Evolutionary conservation across 2,888 invertebrate genomes (phyloP).

Genomic region (Nomada ruficornis): DNA sequence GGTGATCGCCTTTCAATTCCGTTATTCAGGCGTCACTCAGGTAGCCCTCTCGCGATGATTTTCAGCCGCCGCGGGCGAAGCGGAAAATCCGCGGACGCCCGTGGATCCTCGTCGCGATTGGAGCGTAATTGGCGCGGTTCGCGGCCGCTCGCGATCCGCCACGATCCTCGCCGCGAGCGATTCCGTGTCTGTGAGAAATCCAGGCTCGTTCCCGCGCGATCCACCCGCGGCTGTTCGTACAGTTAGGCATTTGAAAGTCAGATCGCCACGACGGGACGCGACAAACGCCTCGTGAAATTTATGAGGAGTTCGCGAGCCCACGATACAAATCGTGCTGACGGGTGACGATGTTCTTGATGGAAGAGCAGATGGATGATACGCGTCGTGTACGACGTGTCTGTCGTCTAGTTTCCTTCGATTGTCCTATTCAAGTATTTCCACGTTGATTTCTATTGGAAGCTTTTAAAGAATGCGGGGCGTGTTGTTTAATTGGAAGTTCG

Average conservation of each 20-base stretch:
- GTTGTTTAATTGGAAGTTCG: too few relatives aligned
- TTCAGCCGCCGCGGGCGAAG: slow-evolving; percentile 34
- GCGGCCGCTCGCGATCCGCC: slow-evolving; percentile 47
- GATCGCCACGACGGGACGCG: slow-evolving; percentile 3
- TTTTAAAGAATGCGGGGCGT: too few relatives aligned
- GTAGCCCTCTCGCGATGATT: slow-evolving; percentile 18
- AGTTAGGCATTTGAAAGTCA: slow-evolving; percentile 41
- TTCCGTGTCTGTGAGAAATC: slow-evolving; percentile 27
- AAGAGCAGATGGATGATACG: not conserved
- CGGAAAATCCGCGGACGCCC: slow-evolving; percentile 34
- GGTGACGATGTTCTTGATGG: not conserved
- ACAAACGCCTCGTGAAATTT: slow-evolving; percentile 17
- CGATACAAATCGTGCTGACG: not conserved
- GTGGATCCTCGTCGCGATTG: slow-evolving; percentile 33
- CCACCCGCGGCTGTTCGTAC: slow-evolving; percentile 22
- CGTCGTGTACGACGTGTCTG: too few relatives aligned
- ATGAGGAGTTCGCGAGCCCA: not conserved
- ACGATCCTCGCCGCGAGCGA: slow-evolving; percentile 41
- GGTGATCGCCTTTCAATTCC: slow-evolving; percentile 68
- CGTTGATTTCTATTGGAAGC: not conserved
- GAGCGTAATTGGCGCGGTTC: slow-evolving; percentile 36
- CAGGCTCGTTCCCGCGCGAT: not conserved
- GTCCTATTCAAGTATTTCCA: not conserved
- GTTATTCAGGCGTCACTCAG: slow-evolving; percentile 66
- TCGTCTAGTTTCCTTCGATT: too few relatives aligned